Percentiles rank a stretch among this genome's conserved stretches.
Conservation (phyloP, 2,888 invertebrate genomes). For the Patella depressa region DNA sequence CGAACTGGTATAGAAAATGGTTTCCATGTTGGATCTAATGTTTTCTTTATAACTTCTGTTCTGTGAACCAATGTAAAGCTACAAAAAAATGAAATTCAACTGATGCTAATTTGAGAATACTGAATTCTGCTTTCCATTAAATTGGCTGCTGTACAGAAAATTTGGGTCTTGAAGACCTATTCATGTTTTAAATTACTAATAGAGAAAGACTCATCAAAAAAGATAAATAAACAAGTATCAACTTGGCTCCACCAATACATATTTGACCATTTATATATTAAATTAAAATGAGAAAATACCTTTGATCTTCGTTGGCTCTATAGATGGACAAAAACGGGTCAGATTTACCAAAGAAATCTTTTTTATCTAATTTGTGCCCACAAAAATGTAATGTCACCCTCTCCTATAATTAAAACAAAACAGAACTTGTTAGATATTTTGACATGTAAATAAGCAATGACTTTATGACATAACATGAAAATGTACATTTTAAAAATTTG, state of each 20-base stretch:
- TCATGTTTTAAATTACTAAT: too few species aligned
- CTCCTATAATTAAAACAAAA: constrained; percentile 57
- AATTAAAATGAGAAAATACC: constrained; percentile 50
- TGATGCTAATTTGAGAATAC: not conserved
- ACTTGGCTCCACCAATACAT: too few species aligned
- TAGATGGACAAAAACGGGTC: constrained; percentile 73
- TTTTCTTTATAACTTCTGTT: constrained; percentile 74
- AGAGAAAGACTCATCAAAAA: constrained; percentile 14
- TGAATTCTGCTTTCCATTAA: too few species aligned
- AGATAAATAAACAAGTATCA: too few species aligned
- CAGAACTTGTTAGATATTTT: not conserved
- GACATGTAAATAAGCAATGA: too few species aligned
- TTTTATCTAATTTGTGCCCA: constrained; percentile 72
- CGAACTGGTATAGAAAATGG: constrained; percentile 72
- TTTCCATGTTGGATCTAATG: constrained; percentile 75
- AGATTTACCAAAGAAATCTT: constrained; percentile 74
- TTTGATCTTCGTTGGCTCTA: constrained; percentile 72
- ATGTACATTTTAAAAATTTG: too few species aligned
- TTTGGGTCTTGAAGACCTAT: too few species aligned
- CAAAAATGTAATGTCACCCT: constrained; percentile 67
- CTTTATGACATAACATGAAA: too few species aligned
- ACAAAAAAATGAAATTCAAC: constrained; percentile 26
- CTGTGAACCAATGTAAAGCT: constrained; percentile 74
- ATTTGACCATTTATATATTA: too few species aligned
- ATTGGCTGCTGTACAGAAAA: too few species aligned